Base-by-base conservation (phyloP, 1,140 invertebrate genomes). In the Megalonaias nervosa region DNA sequence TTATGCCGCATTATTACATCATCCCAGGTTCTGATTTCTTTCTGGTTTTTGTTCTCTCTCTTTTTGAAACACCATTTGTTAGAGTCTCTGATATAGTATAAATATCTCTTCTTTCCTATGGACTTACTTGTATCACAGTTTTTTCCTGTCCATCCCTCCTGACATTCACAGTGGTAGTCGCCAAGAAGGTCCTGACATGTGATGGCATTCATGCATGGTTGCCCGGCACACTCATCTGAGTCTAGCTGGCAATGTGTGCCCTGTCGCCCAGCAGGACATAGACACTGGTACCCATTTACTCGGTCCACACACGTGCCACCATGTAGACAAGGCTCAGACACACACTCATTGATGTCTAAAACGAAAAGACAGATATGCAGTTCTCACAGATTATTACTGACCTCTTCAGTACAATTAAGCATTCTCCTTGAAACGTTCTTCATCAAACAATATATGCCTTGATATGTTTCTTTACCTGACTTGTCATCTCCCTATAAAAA, bases 231-330 rank as follows among this genome's bases (percentile, higher is more conserved):
- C 74, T 89, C 89, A 55, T 88, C 85, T 1, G 84, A 83, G 67
- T 89, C 85, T 17, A 88, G 82, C 81, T 90, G 87, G 80, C 89
- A 90, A 62, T 88, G 84, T 19, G 85, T 83, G 15, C 84, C 89
- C 62, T 88, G 82, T 87, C 87, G 97, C 21, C 96, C 96, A 1
- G 93, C 86, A 0, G 94, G 93, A 87, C 97, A 98, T 1, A 93
- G 89, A 89, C 97, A 98, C 59, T 93, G 90, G 91, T 89, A 91
- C 2, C 84, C 84, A 66, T 86, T 85, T 21, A 85, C 92, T 83
- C 94, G 92, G 88, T 98, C 97, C 31, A 96, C 92, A 91, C 97
- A 99, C 61, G 94, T 97, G 31, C 95, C 97, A 13, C 96, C 96
- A 91, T 98, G 96, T 66, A 94, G 92, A 89, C 97, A 98, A 0